Evolutionary conservation across 2,888 invertebrate species (phyloP).

Genomic region (Synergus japonicus): DNA sequence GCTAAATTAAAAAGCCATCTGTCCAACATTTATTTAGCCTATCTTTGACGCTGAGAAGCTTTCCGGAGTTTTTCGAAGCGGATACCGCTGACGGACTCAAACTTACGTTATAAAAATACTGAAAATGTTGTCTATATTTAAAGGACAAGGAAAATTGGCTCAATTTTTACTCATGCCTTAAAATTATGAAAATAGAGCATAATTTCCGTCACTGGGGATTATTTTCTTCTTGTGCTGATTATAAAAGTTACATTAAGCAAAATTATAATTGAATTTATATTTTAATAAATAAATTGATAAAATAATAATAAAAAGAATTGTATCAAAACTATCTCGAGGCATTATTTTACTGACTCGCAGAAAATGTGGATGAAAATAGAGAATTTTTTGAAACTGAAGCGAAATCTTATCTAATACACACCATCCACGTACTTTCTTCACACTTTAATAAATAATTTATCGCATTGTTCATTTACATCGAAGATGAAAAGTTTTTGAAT

Average conservation of each 20-base stretch:
- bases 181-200: neutral
- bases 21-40: neutral
- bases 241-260: no score
- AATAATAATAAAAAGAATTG: no score
- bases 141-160: neutral
- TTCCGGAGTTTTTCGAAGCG: neutral
- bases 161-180: neutral
- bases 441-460: conserved; percentile 21
- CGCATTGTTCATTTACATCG: conserved; percentile 4
- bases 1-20: conserved; percentile 60
- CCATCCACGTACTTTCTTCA: neutral
- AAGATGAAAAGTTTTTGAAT: conserved; percentile 25
- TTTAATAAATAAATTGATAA: no score
- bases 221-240: neutral
- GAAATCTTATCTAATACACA: conserved; percentile 5
- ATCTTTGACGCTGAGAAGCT: neutral
- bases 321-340: neutral
- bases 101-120: neutral
- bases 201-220: neutral
- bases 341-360: neutral
- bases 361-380: neutral
- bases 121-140: neutral
- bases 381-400: neutral
- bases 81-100: neutral
- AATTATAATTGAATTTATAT: no score